These are phyloP conservation scores for Orestias chungarensis DNA, from an alignment of 2,797 vertebrate species.

Conservation along the genomic window DNA sequence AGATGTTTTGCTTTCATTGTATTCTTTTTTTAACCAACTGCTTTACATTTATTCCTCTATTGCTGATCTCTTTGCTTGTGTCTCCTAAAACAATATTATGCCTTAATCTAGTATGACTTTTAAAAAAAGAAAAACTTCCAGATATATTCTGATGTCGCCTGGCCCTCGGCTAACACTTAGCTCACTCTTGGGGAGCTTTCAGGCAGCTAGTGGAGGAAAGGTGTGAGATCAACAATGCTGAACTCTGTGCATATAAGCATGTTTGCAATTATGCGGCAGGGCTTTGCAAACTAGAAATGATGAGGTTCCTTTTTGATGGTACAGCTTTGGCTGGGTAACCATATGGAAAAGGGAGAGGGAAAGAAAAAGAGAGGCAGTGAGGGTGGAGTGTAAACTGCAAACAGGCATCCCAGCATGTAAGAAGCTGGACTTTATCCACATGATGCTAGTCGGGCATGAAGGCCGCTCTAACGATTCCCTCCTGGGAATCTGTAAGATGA, in stretches of 20 bases:
- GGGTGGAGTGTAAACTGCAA: conserved; percentile 68
- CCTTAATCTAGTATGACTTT: conserved; percentile 38
- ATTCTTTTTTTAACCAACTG: conserved; percentile 42
- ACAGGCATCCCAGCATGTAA: conserved; percentile 67
- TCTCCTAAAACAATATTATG: conserved; percentile 36
- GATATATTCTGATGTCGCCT: conserved; percentile 27
- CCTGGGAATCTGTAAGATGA: conserved; percentile 74
- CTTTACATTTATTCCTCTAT: conserved; percentile 49
- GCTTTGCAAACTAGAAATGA: conserved; percentile 51
- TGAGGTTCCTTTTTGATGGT: conserved; percentile 60
- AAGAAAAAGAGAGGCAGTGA: conserved; percentile 37
- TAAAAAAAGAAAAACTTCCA: conserved; percentile 9
- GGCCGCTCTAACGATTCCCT: conserved; percentile 69
- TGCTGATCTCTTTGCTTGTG: conserved; percentile 45
- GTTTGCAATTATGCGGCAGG: conserved; percentile 64
- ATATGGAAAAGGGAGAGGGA: conserved; percentile 62
- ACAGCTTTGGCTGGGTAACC: conserved; percentile 63
- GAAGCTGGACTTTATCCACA: conserved; percentile 68
- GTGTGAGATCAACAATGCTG: conserved; percentile 69
- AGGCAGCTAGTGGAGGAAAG: conserved; percentile 50
- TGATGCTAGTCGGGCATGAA: conserved; percentile 75
- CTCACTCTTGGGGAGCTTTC: conserved; percentile 52
- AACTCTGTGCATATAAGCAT: conserved; percentile 50
- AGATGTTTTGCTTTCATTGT: conserved; percentile 74
- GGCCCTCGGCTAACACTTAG: conserved; percentile 63